phyloP scores from a whole-genome alignment of 2,797 vertebrate genomes.

The Cyprinodon diabolis region DNA sequence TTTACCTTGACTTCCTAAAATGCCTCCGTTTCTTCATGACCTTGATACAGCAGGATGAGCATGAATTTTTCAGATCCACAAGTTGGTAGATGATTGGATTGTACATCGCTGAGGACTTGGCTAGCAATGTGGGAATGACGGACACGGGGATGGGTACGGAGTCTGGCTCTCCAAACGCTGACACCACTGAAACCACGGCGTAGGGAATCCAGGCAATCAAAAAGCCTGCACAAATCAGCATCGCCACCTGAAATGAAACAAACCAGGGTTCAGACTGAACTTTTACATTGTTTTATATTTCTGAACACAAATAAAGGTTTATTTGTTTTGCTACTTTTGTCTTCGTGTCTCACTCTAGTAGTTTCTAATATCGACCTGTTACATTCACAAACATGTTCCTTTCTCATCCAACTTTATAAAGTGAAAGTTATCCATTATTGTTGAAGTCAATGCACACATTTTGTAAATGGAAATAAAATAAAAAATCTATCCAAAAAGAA shows the following conservation, averaged over 20 bases:
- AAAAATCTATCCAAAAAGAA: too few relatives aligned
- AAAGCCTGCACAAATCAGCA: conserved; percentile 96
- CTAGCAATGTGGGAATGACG: conserved; percentile 89
- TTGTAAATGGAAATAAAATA: too few relatives aligned
- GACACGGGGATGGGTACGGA: conserved; percentile 90
- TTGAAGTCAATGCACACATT: too few relatives aligned
- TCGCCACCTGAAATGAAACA: conserved; percentile 85
- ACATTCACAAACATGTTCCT: neutral
- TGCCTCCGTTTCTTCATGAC: conserved; percentile 75
- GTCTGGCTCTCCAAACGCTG: conserved; percentile 89
- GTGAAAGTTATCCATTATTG: too few relatives aligned
- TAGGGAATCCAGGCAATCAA: conserved; percentile 96
- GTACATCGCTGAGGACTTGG: conserved; percentile 96
- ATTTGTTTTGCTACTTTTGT: too few relatives aligned
- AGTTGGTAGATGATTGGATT: conserved; percentile 97
- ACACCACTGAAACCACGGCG: conserved; percentile 91
- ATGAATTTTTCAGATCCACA: conserved; percentile 84
- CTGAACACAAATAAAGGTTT: neutral
- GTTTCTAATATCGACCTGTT: neutral
- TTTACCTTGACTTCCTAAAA: conserved; percentile 84
- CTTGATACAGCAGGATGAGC: conserved; percentile 71
- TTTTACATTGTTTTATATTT: neutral
- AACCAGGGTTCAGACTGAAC: neutral
- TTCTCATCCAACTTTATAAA: too few relatives aligned
- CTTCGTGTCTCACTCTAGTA: neutral